Evolutionary conservation across 2,113 vertebrate species (phyloP), one percentile per base, ranked within the genome.

Genomic region (Falco punctatus): DNA sequence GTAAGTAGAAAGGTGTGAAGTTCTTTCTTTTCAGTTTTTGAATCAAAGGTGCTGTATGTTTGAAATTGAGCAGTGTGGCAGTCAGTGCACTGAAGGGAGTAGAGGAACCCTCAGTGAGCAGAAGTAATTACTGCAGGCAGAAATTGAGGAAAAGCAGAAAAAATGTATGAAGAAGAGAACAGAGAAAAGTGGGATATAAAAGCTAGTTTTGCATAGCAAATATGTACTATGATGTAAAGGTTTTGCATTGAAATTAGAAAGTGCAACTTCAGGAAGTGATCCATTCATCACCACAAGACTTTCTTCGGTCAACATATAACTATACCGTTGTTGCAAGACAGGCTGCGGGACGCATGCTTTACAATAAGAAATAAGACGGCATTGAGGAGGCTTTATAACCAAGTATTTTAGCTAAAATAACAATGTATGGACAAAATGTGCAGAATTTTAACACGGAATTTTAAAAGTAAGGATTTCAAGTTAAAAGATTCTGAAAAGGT

Each of bases 181-280:
- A 55, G 65, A 77, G 22, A 84, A 69, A 87, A 32, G 35, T 8
- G 11, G 20, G 14, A 65, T 69, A 23, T 42, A 81, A 91, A 95
- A 30, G 15, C 32, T 28, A 54, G 44, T 54, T 96, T 94, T 95
- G n/a, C 72, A 88, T n/a, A 93, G 30, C 46, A 83, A 90, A 83
- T 72, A 89, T 48, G 4, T 81, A 96, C 91, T 88, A 70, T 49
- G 59, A 55, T 51, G 21, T 7, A 70, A 71, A 97, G 19, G 46
- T 71, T 11, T 42, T 70, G 32, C 74, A 96, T 91, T 95, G 62
- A 92, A 96, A 92, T 67, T 88, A 35, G 51, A 79, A 75, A 83
- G 49, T 80, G 23, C 51, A 75, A 87, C 61, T 80, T 82, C 80
- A 57, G 10, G 79, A 96, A 96, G 70, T 61, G 48, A 86, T 65